Conservation (phyloP, 2,113 vertebrate species). For the Xenopus borealis region DNA sequence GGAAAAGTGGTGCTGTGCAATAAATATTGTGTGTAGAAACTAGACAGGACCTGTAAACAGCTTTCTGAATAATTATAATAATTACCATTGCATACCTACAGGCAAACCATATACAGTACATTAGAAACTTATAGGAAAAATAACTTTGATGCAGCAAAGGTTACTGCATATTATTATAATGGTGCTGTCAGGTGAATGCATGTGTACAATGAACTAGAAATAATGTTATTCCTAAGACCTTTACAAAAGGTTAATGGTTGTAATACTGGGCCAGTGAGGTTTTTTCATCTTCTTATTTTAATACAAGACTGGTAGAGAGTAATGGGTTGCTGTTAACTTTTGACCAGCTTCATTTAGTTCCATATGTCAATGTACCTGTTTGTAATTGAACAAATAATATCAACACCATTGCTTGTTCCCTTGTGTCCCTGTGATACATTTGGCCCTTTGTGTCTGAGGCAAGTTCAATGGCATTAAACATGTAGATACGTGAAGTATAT, state of each 20-base stretch:
- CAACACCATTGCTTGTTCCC: neutral
- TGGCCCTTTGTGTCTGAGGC: neutral
- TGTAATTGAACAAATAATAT: neutral
- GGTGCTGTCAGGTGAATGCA: too few relatives aligned
- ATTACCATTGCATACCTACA: too few relatives aligned
- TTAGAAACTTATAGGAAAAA: too few relatives aligned
- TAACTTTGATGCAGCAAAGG: too few relatives aligned
- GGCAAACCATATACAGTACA: too few relatives aligned
- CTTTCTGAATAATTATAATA: too few relatives aligned
- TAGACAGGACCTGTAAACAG: too few relatives aligned
- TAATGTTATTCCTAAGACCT: neutral
- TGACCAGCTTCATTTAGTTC: neutral
- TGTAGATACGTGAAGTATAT: neutral
- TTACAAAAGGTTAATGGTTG: neutral
- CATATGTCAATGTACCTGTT: neutral
- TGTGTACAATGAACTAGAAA: too few relatives aligned
- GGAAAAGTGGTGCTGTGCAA: too few relatives aligned
- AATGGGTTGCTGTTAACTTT: slow-evolving; percentile 6
- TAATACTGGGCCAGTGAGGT: neutral
- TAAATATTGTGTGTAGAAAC: too few relatives aligned
- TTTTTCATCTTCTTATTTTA: neutral
- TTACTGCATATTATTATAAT: too few relatives aligned
- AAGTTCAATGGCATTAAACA: neutral
- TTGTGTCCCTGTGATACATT: neutral
- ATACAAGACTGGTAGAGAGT: neutral